Percentiles rank a stretch among this genome's conserved stretches.
These are phyloP conservation scores for Eulacestoma nigropectus DNA, from an alignment of 2,113 vertebrate genomes.

Conservation along the genomic window DNA sequence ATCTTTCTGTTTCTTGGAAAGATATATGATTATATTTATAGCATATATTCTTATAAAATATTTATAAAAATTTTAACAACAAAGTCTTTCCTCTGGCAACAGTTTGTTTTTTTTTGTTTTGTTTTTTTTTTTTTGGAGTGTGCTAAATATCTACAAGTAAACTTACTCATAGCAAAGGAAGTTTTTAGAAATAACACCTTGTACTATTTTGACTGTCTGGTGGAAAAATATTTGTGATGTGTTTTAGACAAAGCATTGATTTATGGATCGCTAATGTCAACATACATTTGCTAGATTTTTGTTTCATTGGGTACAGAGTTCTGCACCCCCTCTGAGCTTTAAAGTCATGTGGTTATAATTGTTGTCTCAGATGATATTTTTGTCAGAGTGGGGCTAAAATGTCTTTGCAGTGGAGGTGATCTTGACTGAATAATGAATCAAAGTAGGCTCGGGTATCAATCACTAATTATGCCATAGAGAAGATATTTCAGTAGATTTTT, in stretches of 20 bases:
- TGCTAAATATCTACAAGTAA: background rate
- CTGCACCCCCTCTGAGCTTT: background rate
- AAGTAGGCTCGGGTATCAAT: background rate
- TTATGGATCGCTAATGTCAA: background rate
- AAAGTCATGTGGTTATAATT: background rate
- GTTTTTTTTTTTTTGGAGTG: background rate
- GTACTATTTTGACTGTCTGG: background rate
- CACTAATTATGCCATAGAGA: background rate
- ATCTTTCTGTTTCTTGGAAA: background rate
- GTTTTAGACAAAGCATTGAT: background rate
- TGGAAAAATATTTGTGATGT: background rate
- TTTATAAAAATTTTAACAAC: background rate
- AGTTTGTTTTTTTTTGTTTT: too few species aligned
- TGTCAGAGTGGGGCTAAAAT: background rate
- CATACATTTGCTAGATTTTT: background rate
- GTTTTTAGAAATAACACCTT: background rate
- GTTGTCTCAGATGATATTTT: background rate
- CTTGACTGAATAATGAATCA: background rate
- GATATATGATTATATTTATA: background rate
- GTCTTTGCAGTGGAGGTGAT: background rate
- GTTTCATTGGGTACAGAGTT: background rate
- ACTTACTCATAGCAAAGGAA: background rate
- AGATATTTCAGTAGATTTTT: background rate
- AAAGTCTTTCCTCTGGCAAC: background rate
- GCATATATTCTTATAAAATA: background rate